phyloP scores from a whole-genome alignment of 2,888 invertebrate genomes.

The Holacanthella duospinosa region DNA sequence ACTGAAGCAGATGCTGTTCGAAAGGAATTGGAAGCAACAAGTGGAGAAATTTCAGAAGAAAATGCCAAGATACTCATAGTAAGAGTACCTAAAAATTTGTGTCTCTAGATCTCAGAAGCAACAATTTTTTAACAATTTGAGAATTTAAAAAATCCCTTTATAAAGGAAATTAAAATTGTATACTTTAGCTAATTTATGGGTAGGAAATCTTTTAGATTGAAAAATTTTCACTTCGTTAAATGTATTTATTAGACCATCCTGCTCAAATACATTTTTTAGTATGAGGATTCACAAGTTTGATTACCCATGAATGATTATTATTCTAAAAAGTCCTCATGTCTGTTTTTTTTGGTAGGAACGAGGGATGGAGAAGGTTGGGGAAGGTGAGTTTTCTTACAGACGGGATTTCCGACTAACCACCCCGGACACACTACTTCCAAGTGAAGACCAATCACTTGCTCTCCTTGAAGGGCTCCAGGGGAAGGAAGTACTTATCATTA shows the following conservation, averaged over 20 bases:
- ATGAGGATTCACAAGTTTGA: too few species aligned
- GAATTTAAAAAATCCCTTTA: too few species aligned
- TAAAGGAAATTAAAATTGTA: too few species aligned
- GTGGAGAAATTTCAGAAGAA: neutral
- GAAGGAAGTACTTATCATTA: neutral
- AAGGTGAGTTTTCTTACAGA: neutral
- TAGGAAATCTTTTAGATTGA: too few species aligned
- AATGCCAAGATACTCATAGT: neutral
- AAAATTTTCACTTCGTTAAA: too few species aligned
- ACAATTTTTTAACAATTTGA: neutral
- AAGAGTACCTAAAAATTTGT: neutral
- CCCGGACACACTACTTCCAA: neutral
- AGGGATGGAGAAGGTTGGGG: neutral
- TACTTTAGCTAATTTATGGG: too few species aligned
- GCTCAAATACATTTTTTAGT: too few species aligned
- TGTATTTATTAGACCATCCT: too few species aligned
- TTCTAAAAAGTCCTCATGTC: too few species aligned
- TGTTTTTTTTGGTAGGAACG: neutral
- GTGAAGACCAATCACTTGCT: neutral
- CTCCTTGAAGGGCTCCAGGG: neutral
- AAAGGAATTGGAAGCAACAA: neutral
- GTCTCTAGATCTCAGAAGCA: too few species aligned
- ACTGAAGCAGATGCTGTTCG: neutral
- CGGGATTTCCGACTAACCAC: neutral
- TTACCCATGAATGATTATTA: too few species aligned